Base-by-base conservation (phyloP, 2,888 invertebrate genomes). In the Sialis lutaria region DNA sequence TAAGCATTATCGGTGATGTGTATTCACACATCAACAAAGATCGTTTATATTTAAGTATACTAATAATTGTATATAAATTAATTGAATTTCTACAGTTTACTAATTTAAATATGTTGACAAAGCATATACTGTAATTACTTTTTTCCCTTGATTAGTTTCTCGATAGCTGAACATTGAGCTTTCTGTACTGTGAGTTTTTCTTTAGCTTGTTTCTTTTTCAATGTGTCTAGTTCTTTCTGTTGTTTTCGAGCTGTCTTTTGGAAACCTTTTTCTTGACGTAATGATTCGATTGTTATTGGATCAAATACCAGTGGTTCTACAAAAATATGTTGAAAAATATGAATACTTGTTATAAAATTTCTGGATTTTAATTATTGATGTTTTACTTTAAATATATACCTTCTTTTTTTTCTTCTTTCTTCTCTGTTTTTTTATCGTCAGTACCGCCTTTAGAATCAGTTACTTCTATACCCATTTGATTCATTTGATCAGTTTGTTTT, bases 231-330 rank as follows among this genome's bases (percentile, higher is more conserved):
- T 57, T 98, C 97, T 60, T 98, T 98, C 64, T 90, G 87, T 60
- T 97, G 95, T 63, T 96, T 97, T 58, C 92, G 84, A 42, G 87
- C 79, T 34, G 89, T 81, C 69, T 98, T 98, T 55, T 83, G 74
- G 67, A 88, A 96, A 30, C 83, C 83, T 62, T 95, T 96, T 64
- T 95, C 93, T 56, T 80, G 79, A 13, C 84, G 78, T 43, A 96
- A 71, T 3, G 82, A 79, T 53, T 92, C 92, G 41, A 89, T 76
- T 1, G 90, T 92, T 52, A 96, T 87, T 0, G 90, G 83, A 55
- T 93, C 93, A 62, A 93, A 90, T 34, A 88, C 85, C 50, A 88
- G 62, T 1, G 79, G 78, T 56, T 81, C 80, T 70, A 59, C 54
- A 43, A 37, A 33, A 46, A 37, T 40, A 12, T 41, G 3, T 10